Evolutionary conservation across 1,140 invertebrate genomes (phyloP), one percentile per base, ranked within the genome.

Genomic region (Orchestia grillus): DNA sequence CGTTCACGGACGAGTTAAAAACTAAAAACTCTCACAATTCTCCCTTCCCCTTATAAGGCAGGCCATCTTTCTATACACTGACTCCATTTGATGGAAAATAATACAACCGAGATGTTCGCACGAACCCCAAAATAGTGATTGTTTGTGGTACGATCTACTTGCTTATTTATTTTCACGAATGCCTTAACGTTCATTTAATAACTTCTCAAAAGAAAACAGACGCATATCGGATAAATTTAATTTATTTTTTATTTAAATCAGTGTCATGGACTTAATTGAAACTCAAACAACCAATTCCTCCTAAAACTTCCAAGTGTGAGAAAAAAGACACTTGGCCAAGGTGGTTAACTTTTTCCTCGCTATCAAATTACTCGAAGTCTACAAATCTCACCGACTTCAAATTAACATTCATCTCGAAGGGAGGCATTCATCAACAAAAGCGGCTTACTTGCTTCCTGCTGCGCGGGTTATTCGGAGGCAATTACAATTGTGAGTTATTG

Each of bases 401-500:
- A 94, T 94, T 94, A 94, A 94, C 92, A 94, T 94, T 94, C 92
- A 94, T 45, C 92, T 45, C 44, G 92, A 23, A 23, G 44, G 92
- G 92, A 1, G 43, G 44, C 43, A 94, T 94, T 94, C 44, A 94
- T 94, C 92, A 45, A 45, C 43, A 45, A 94, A 94, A 94, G 92
- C 44, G 43, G 92, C 92, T 94, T 94, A 47, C 92, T 91, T 94
- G 92, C 92, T 94, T 94, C 92, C 92, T 94, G 92, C 92, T 94
- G 92, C 6, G 92, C 44, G 44, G 44, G 92, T 94, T 94, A 94
- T n/a, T 44, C 92, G 44, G 44, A 94, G 44, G 92, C 92, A 11
- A 94, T 94, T 94, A 94, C 92, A 94, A 94, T 94, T 94, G 92
- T 94, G 92, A 94, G 44, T 94, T 94, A 94, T 94, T 94, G 92